A percentile compares a stretch with the other conserved stretches of the same genome.
phyloP scores from a whole-genome alignment of 2,888 invertebrate species.

The Gonocerus acuteangulatus region DNA sequence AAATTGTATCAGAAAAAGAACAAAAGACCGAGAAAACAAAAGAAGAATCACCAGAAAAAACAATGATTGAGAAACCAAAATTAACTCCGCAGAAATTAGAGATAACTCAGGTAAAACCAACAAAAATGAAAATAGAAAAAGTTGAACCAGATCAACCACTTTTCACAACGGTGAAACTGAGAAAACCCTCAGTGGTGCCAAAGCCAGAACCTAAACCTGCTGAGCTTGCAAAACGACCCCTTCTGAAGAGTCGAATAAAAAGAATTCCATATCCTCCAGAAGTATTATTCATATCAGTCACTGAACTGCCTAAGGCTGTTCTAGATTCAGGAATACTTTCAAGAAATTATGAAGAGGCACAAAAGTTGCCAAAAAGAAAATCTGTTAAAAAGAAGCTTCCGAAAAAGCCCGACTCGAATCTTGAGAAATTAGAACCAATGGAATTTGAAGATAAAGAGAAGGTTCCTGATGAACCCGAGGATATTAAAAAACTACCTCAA shows the following conservation, averaged over 20 bases:
- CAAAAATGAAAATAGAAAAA: constrained; percentile 34
- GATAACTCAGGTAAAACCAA: constrained; percentile 37
- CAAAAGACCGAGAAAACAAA: constrained; percentile 40
- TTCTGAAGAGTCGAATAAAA: constrained; percentile 36
- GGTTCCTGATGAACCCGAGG: constrained; percentile 31
- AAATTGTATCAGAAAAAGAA: constrained; percentile 39
- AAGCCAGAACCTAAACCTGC: constrained; percentile 32
- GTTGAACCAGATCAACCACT: constrained; percentile 30
- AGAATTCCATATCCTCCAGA: constrained; percentile 51
- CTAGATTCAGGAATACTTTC: constrained; percentile 61
- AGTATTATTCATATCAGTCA: constrained; percentile 48
- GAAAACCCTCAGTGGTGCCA: constrained; percentile 33
- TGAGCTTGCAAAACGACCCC: constrained; percentile 31
- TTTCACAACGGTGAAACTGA: constrained; percentile 36
- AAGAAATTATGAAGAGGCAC: constrained; percentile 62
- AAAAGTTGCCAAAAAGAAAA: constrained; percentile 53
- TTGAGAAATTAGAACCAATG: constrained; percentile 44
- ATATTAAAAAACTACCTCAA: constrained; percentile 39
- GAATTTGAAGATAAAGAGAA: constrained; percentile 30
- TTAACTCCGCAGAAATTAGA: constrained; percentile 36
- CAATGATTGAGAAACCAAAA: constrained; percentile 16
- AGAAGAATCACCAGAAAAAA: constrained; percentile 19
- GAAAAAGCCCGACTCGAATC: constrained; percentile 42
- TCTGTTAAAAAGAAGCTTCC: constrained; percentile 44
- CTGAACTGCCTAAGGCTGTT: constrained; percentile 47